Evolutionary conservation across 1,140 invertebrate genomes (phyloP), one percentile per base, ranked within the genome.

Genomic region (Neuroterus valhalla): DNA sequence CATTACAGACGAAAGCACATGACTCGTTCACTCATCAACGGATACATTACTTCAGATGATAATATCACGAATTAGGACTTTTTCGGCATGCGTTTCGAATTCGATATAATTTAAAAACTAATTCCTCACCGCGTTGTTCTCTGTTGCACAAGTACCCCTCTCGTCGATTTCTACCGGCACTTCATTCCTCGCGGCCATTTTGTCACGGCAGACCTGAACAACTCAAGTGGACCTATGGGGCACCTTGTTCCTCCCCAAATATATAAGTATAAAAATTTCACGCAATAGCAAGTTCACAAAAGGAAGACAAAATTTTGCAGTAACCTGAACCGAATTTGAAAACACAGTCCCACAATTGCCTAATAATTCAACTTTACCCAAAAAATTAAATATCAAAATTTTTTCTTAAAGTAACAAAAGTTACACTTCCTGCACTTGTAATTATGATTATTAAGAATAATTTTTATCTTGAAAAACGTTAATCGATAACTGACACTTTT

Each of bases 121-220:
- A 67, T 76, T 79, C 82, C 85, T 88, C 81, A 88, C 86, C 78
- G 82, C 81, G 78, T 87, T 86, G 26, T 62, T 62, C 55, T 38
- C 55, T 31, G 55, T 45, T 86, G 84, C 19, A 75, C 80, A 75
- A 82, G 78, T 75, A 81, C 80, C 75, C 76, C 76, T 84, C 50
- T 85, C 81, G 68, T 81, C 84, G 70, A 85, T 87, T 82, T 87
- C 87, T 79, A 84, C 87, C 87, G 87, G 87, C 83, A 85, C 85
- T 81, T 86, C 86, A 84, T 82, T 85, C 81, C 79, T 86, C 72
- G 86, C 83, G 85, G 87, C 87, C 87, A 87, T 89, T 85, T 88
- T 88, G 83, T 70, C 73, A 78, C 84, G 83, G 83, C 83, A 85
- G 83, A 85, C 83, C 80, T 78, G 71, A 70, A 79, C 44, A 68